Conservation (phyloP, 2,797 vertebrate genomes). For the Amblyopsis hoosieri region DNA sequence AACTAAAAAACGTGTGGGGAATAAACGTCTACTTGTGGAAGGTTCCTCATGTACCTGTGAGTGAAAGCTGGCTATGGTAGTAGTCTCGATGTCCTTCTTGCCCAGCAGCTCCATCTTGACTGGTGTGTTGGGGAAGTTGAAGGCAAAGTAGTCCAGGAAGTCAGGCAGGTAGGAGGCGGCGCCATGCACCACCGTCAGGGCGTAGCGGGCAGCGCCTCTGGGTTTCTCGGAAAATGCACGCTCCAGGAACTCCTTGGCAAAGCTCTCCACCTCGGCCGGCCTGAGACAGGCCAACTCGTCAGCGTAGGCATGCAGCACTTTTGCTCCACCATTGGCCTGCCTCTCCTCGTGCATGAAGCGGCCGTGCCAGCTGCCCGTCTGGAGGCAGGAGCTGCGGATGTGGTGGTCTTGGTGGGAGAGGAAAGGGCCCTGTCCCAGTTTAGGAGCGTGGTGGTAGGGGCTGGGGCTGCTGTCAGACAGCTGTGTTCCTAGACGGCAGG, state of each 20-base stretch:
- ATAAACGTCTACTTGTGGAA: neutral
- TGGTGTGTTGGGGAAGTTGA: constrained; percentile 96
- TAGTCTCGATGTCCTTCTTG: constrained; percentile 99
- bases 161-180: constrained; percentile 94
- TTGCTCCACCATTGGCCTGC: constrained; percentile 93
- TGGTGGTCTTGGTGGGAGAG: constrained; percentile 94
- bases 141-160: constrained; percentile 98
- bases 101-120: constrained; percentile 99
- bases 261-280: constrained; percentile 90
- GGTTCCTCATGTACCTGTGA: constrained; percentile 85
- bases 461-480: constrained; percentile 65
- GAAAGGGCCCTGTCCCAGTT: constrained; percentile 84
- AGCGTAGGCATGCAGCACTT: constrained; percentile 93
- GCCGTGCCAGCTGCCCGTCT: constrained; percentile 87
- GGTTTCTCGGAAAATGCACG: constrained; percentile 91
- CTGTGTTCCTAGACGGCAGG: constrained; percentile 72
- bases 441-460: constrained; percentile 71
- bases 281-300: constrained; percentile 92
- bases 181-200: constrained; percentile 92
- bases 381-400: constrained; percentile 90
- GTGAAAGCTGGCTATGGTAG: constrained; percentile 97
- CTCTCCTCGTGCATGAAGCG: constrained; percentile 93
- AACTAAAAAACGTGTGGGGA: too few species aligned
- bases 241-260: constrained; percentile 91
- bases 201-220: constrained; percentile 88